Conservation (phyloP, 92 coral and sea anemone species). For the Heteractis magnifica region DNA sequence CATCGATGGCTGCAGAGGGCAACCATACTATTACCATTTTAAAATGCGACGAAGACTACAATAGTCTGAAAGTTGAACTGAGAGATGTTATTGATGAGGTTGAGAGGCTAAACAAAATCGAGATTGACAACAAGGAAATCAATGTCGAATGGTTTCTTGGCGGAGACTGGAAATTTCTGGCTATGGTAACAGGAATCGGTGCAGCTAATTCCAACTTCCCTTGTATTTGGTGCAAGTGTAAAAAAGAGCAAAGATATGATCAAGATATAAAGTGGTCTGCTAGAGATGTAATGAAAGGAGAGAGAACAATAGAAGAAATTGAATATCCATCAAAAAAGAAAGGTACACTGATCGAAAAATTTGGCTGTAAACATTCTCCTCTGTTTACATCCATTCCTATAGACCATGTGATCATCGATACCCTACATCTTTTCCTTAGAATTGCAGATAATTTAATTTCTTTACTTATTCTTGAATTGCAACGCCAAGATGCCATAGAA, state of each 20-base stretch:
- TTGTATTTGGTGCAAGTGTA: conserved; percentile 55
- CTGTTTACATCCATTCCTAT: conserved; percentile 27
- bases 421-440: conserved; percentile 33
- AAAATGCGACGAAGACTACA: conserved; percentile 36
- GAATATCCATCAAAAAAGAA: not conserved
- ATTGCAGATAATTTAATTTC: conserved; percentile 46
- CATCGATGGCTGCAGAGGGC: conserved; percentile 46
- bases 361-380: conserved; percentile 34
- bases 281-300: conserved; percentile 36
- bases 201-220: conserved; percentile 20
- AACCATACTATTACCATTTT: conserved; percentile 45
- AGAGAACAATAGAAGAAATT: conserved; percentile 4
- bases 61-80: conserved; percentile 23
- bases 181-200: conserved; percentile 17
- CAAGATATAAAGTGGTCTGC: conserved; percentile 34
- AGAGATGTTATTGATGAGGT: conserved; percentile 35
- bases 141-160: conserved; percentile 11
- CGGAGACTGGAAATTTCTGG: conserved; percentile 38
- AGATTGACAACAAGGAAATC: not conserved
- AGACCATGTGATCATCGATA: conserved; percentile 39
- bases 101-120: conserved; percentile 9
- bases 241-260: conserved; percentile 25
- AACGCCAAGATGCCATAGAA: conserved; percentile 42
- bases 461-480: conserved; percentile 36
- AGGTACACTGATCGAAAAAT: conserved; percentile 29